Base-by-base conservation (phyloP, 2,888 invertebrate genomes). In the Pristionchus arcanus region DNA sequence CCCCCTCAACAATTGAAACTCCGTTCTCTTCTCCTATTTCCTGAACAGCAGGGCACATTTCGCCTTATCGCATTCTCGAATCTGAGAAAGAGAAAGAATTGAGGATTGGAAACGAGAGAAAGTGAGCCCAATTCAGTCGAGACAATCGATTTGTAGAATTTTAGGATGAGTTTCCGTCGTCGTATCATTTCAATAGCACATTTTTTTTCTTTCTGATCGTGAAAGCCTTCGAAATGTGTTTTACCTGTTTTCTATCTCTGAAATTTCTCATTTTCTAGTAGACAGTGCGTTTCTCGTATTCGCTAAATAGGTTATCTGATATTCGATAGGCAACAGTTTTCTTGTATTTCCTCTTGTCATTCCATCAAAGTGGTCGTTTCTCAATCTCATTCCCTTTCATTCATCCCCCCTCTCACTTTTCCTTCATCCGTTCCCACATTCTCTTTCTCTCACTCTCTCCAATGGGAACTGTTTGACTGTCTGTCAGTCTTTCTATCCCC, bases 391-490 rank as follows among this genome's bases (percentile, higher is more conserved):
- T 77, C 42, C 77, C 49, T 63, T 25, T 63, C 63, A 28, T 81
- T 19, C 49, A 19, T 81, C 81, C 16, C 77, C 77, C 53, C 74
- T 74, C 42, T 81, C 81, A 28, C 49, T 34, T 42, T 49, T 53
- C 37, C 81, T 28, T n/a, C 81, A 49, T 81, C 49, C 81, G n/a
- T 49, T 81, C 81, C n/a, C 74, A 37, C 77, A 9, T 19, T 42
- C 37, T 42, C 49, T 28, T n/a, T 81, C 34, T 37, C 71, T 71
- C 71, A 21, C 55, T 16, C 21, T 55, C 19, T 21, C 21, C 63
- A 63, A 21, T 63, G 63, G 53, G 81, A 81, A 81, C 74, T 74
- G 37, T 74, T 74, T 74, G 74, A 71, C 68, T 74, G 74, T 74
- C 63, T 63, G 74, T 25, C 74, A 34, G 74, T 74, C 74, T 74